Base-by-base conservation (phyloP, 2,797 vertebrate species). In the Acipenser transmontanus region DNA sequence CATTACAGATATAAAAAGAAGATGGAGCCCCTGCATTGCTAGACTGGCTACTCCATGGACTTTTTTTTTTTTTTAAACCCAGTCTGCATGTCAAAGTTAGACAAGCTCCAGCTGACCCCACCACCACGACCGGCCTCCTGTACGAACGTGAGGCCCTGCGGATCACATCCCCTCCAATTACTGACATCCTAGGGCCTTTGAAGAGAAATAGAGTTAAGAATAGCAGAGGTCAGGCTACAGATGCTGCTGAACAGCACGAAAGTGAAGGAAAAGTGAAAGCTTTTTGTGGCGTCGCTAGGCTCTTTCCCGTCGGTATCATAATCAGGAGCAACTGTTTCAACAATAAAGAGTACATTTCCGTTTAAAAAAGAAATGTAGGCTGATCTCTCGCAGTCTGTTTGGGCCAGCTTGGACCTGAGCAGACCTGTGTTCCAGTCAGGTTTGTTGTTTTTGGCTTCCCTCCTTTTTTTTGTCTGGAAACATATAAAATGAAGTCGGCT, bases 121-220 rank as follows among this genome's bases (percentile, higher is more conserved):
- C 77, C 47, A 80, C 81, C 60, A 74, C 82, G 80, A 68, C 80
- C 82, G 83, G 81, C 78, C 80, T 80, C 82, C 72, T 82, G 71
- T 76, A 74, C 80, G 71, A 70, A 79, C 77, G 77, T 81, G 80
- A 77, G 76, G 77, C 82, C 78, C 74, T 67, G 73, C 77, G 77
- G 80, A 85, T 89, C 84, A 84, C 86, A 88, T 88, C 87, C 88
- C 86, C 84, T 88, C 83, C 85, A 88, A 87, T 89, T 88, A 91
- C 87, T 83, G 81, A 84, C 84, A 86, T 85, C 86, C 84, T 82
- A 80, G 83, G 72, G 80, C 84, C 81, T 86, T 87, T 88, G 85
- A 87, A 87, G 80, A 85, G 80, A 82, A 87, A 84, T 85, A 80
- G 83, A 84, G 82, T 83, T 85, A 87, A 87, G 85, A 87, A 87